Evolutionary conservation across 1,140 invertebrate species (phyloP), one percentile per base, ranked within the genome.

Genomic region (Acromyrmex heyeri): DNA sequence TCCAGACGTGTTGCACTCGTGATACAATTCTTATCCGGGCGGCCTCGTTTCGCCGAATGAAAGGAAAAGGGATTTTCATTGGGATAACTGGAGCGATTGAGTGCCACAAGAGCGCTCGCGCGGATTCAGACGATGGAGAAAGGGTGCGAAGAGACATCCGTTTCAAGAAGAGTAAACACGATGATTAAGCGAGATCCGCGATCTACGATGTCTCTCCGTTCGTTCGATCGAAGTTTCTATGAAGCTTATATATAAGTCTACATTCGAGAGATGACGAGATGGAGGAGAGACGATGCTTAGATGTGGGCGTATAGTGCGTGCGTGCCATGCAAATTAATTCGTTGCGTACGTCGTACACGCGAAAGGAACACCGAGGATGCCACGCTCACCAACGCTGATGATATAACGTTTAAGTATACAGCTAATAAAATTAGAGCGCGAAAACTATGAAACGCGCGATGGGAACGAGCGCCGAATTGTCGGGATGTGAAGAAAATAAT

Each of bases 21-120:
- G 55, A 61, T 83, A 73, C 38, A 83, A 72, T 82, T 83, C 69
- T 38, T 61, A 75, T 62, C 79, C 69, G 57, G 79, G 44, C 79
- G 79, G 7, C 69, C 79, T 61, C 55, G 55, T 83, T 83, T 24
- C 53, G 27, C 69, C 69, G n/a, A 61, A 61, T 44, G 69, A 73
- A 73, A 83, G 79, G 38, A 73, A 69, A 61, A 53, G 77, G 44
- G 69, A 73, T 83, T 82, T 82, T 83, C 64, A 55, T 55, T 53
- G 30, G 64, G n/a, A 57, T 70, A 69, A 55, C 44, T 6, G 14
- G 59, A 14, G 18, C 34, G 44, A 62, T 64, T 34, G 16, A 34
- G 61, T 30, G 24, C 38, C 38, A n/a, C 38, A 38, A 24, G 21
- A 16, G 14, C 65, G 64, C 38, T 50, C n/a, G 38, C 18, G 38